Percentiles rank a stretch among this genome's conserved stretches.
Evolutionary conservation across 2,888 invertebrate genomes (phyloP).

Genomic region (Diarsia brunnea): DNA sequence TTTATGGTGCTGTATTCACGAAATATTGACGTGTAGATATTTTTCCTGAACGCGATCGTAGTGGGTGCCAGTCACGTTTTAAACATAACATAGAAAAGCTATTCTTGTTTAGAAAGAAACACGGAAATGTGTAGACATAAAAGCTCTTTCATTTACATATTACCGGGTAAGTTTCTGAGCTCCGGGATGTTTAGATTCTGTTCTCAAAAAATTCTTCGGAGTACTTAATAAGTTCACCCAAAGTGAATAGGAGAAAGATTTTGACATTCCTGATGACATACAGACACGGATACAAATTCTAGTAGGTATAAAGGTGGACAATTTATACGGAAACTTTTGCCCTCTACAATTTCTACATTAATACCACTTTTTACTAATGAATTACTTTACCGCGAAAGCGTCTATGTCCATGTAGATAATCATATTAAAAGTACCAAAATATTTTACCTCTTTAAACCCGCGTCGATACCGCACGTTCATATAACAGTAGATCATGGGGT

Average conservation of each 20-base stretch:
- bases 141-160: background rate
- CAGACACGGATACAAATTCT: background rate
- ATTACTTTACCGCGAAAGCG: background rate
- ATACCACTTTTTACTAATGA: background rate
- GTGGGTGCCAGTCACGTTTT: background rate
- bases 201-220: background rate
- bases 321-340: background rate
- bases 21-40: background rate
- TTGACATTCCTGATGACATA: background rate
- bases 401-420: background rate
- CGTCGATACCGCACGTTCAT: constrained; percentile 96
- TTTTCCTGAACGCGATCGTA: background rate
- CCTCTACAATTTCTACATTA: background rate
- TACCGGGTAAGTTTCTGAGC: background rate
- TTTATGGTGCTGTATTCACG: constrained; percentile 9
- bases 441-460: constrained; percentile 91
- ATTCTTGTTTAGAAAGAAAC: background rate
- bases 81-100: too few species aligned
- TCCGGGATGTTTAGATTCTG: background rate
- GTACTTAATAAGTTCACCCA: background rate
- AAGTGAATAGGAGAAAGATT: background rate
- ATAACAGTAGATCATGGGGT: constrained; percentile 96
- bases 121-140: background rate
- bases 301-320: background rate
- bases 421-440: background rate